Conservation (phyloP, 2,888 invertebrate species). For the Yponomeuta plumbellus region DNA sequence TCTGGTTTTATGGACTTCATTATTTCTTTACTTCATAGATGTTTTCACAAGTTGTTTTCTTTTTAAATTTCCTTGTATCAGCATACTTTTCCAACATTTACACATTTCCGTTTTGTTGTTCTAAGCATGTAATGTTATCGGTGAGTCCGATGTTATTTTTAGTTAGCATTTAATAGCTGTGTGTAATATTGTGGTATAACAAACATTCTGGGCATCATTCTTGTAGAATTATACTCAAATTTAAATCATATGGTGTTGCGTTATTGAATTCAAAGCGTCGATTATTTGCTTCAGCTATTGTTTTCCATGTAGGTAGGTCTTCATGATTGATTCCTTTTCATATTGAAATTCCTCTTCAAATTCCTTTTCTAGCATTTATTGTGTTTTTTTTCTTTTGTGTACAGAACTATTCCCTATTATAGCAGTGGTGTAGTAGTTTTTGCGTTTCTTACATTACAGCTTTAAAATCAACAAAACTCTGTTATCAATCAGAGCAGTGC, state of each 20-base stretch:
- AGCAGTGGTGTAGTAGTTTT: too few species aligned
- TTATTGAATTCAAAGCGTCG: not conserved
- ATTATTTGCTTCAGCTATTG: not conserved
- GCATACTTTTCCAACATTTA: too few species aligned
- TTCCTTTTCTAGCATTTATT: too few species aligned
- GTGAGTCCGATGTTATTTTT: too few species aligned
- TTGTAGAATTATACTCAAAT: not conserved
- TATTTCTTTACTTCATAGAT: not conserved
- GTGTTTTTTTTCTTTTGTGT: too few species aligned
- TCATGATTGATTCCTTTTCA: not conserved
- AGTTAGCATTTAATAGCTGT: too few species aligned
- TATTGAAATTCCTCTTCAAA: too few species aligned
- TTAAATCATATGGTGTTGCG: not conserved
- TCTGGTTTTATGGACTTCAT: not conserved
- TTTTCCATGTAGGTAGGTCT: not conserved
- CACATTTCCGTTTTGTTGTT: not conserved
- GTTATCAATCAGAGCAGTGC: too few species aligned
- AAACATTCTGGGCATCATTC: not conserved
- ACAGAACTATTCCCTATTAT: too few species aligned
- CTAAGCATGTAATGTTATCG: too few species aligned
- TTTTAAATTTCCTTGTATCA: not conserved
- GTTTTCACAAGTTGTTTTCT: not conserved
- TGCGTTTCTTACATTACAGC: too few species aligned
- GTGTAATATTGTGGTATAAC: not conserved
- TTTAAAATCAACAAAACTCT: too few species aligned